Percentiles rank a stretch among this genome's conserved stretches.
These are phyloP conservation scores for Neopipo cinnamomea DNA, from an alignment of 2,113 vertebrate species.

Conservation along the genomic window DNA sequence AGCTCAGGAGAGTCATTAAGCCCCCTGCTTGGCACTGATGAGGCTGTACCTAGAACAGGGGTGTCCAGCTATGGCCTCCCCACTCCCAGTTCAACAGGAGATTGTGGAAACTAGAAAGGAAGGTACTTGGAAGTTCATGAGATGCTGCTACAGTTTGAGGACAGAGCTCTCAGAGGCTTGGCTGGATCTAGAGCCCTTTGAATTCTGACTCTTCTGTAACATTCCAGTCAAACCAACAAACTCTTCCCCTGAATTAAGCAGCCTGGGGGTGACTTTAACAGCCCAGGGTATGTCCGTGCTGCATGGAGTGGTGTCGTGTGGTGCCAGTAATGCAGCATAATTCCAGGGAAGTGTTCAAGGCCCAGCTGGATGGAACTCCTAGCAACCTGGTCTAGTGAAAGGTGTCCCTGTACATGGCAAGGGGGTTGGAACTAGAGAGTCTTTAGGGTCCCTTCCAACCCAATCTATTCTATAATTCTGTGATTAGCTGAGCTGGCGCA, in stretches of 20 bases:
- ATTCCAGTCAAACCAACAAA: background rate
- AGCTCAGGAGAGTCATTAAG: background rate
- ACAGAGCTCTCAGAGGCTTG: background rate
- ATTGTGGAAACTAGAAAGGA: background rate
- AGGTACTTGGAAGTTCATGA: background rate
- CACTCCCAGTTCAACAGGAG: background rate
- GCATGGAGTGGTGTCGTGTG: rapidly evolving
- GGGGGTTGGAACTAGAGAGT: background rate
- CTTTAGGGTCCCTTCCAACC: background rate
- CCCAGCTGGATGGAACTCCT: background rate
- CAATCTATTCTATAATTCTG: background rate
- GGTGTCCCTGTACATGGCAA: background rate
- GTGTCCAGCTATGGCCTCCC: background rate
- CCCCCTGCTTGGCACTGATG: background rate
- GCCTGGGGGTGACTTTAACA: background rate
- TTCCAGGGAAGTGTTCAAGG: background rate
- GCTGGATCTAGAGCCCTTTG: background rate
- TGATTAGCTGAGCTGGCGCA: background rate
- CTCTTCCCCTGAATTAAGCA: background rate
- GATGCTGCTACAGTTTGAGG: background rate
- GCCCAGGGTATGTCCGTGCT: background rate
- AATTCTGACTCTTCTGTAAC: background rate
- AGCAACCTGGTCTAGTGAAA: background rate
- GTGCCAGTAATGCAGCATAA: background rate
- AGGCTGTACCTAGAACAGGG: background rate